Evolutionary conservation across 1,140 invertebrate species (phyloP).

Genomic region (Ips typographus): DNA sequence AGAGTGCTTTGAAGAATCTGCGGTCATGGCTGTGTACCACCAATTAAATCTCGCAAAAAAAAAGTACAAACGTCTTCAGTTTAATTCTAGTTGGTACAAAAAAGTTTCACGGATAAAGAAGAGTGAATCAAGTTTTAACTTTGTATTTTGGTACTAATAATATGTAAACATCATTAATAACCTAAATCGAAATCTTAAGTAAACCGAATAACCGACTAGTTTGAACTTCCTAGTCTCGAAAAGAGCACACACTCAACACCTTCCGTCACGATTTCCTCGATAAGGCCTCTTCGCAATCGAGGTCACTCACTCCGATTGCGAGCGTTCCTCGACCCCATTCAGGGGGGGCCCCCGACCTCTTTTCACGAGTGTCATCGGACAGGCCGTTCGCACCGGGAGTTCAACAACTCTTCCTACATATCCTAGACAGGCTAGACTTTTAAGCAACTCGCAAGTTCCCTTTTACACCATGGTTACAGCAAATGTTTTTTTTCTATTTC

Average conservation of each 20-base stretch:
- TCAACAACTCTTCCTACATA: conserved; percentile 14
- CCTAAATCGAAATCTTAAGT: conserved; percentile 25
- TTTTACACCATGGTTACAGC: too few species aligned
- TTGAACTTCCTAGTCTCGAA: conserved; percentile 31
- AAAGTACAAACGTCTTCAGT: too few species aligned
- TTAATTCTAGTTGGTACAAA: too few species aligned
- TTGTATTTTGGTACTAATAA: too few species aligned
- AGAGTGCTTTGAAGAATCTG: too few species aligned
- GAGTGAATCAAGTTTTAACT: too few species aligned
- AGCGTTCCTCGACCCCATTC: conserved; percentile 28
- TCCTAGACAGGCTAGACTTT: conserved; percentile 12
- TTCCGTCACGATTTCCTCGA: neutral
- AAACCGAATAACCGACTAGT: conserved; percentile 29
- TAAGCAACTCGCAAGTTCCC: too few species aligned
- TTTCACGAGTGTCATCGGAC: conserved; percentile 22
- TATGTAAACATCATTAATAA: too few species aligned
- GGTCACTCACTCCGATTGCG: conserved; percentile 23
- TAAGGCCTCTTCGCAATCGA: conserved; percentile 20
- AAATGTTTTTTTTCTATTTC: too few species aligned
- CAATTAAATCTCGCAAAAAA: too few species aligned
- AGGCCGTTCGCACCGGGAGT: conserved; percentile 22
- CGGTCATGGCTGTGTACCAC: too few species aligned
- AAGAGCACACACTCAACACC: neutral
- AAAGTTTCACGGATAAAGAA: too few species aligned
- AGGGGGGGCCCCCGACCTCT: conserved; percentile 2